Percentiles rank a stretch among this genome's conserved stretches.
Evolutionary conservation across 2,113 vertebrate genomes (phyloP).

Genomic region (Takifugu flavidus): DNA sequence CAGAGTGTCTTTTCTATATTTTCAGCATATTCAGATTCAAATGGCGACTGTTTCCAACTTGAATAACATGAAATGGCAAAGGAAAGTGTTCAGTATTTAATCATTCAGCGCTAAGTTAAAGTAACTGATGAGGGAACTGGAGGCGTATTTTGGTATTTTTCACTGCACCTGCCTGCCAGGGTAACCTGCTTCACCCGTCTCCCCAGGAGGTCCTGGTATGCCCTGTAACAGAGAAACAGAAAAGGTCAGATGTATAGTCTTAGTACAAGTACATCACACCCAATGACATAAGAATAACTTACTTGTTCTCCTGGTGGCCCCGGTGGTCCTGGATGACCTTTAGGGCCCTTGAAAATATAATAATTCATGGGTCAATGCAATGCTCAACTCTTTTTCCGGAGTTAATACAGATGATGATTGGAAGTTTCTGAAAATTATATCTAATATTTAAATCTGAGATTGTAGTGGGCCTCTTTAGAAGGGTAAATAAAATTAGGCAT

Average conservation of each 20-base stretch:
- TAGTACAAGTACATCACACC: slow-evolving; percentile 22
- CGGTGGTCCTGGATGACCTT: slow-evolving; percentile 81
- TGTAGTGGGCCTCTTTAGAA: too few species aligned
- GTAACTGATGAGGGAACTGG: slow-evolving; percentile 33
- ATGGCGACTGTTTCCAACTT: background rate
- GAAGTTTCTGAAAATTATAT: too few species aligned
- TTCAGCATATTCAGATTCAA: too few species aligned
- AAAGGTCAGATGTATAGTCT: slow-evolving; percentile 60
- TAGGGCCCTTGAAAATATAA: slow-evolving; percentile 79
- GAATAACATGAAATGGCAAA: background rate
- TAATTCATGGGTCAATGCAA: background rate
- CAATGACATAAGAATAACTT: slow-evolving; percentile 39
- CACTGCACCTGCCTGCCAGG: slow-evolving; percentile 99
- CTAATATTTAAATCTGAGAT: too few species aligned
- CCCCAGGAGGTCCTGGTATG: slow-evolving; percentile 82
- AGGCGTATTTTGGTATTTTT: slow-evolving; percentile 67
- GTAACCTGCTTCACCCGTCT: slow-evolving; percentile 86
- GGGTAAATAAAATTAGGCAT: too few species aligned
- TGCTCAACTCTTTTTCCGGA: too few species aligned
- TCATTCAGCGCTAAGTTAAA: slow-evolving; percentile 12
- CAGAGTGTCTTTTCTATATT: background rate
- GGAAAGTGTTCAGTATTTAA: background rate
- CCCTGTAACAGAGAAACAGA: slow-evolving; percentile 75
- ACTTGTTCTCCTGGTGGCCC: slow-evolving; percentile 87
- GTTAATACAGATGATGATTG: too few species aligned